Evolutionary conservation across 2,797 vertebrate species (phyloP).

Genomic region (Danio jaintianensis): DNA sequence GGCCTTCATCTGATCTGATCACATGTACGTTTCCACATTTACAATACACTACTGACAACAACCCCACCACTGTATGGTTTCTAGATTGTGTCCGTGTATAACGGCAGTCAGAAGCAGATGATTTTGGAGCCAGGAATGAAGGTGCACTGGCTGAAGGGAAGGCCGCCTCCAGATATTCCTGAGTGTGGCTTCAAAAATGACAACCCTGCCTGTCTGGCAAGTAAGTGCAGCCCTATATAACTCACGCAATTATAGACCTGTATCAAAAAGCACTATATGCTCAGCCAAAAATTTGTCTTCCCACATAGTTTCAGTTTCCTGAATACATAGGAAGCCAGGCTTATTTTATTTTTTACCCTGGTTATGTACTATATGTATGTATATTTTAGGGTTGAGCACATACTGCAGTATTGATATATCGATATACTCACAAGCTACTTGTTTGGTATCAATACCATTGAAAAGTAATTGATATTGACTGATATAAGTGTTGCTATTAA

Average conservation of each 20-base stretch:
- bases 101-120: constrained; percentile 83
- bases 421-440: too few species aligned
- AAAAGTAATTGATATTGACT: too few species aligned
- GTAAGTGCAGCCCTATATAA: constrained; percentile 67
- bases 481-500: too few species aligned
- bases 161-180: constrained; percentile 82
- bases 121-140: constrained; percentile 72
- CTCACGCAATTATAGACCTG: neutral
- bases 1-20: neutral
- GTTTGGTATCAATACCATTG: too few species aligned
- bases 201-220: constrained; percentile 80
- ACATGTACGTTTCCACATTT: neutral
- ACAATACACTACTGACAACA: too few species aligned
- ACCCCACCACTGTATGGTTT: neutral
- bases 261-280: neutral
- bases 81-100: constrained; percentile 87
- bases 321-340: too few species aligned
- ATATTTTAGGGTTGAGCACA: too few species aligned
- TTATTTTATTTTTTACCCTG: too few species aligned
- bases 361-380: too few species aligned
- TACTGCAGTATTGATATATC: too few species aligned
- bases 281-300: neutral
- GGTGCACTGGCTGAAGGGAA: constrained; percentile 85
- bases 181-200: constrained; percentile 87
- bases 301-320: neutral